Conservation (phyloP, 1,140 invertebrate genomes). For the Camponotus floridanus region DNA sequence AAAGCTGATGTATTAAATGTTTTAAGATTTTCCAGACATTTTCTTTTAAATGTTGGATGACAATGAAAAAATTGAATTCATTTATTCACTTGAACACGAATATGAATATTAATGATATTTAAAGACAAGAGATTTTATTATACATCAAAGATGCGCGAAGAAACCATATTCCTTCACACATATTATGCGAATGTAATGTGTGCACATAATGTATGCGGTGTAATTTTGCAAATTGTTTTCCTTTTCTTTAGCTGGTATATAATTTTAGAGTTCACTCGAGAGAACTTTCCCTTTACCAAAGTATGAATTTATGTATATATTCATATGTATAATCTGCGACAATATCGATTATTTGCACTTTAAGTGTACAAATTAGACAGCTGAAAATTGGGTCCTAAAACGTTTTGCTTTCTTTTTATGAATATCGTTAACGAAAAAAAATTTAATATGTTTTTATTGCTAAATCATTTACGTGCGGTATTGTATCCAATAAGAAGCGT, state of each 20-base stretch:
- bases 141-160: background rate
- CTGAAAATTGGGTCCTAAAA: background rate
- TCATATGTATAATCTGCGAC: background rate
- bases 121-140: background rate
- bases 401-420: background rate
- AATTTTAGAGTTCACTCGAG: conserved; percentile 30
- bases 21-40: background rate
- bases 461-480: background rate
- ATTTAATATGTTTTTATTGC: background rate
- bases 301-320: conserved; percentile 25
- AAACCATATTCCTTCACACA: conserved; percentile 3
- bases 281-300: conserved; percentile 34
- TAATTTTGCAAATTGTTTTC: conserved; percentile 54
- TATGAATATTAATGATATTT: background rate
- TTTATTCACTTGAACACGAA: background rate
- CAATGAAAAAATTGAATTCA: conserved; percentile 12
- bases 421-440: background rate
- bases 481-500: background rate
- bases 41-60: background rate
- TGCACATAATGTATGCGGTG: conserved; percentile 32
- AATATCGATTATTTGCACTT: conserved; percentile 37
- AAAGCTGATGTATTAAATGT: background rate
- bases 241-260: conserved; percentile 37
- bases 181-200: conserved; percentile 28
- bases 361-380: conserved; percentile 8